Evolutionary conservation across 2,113 vertebrate species (phyloP).

Genomic region (Leptodactylus fuscus): DNA sequence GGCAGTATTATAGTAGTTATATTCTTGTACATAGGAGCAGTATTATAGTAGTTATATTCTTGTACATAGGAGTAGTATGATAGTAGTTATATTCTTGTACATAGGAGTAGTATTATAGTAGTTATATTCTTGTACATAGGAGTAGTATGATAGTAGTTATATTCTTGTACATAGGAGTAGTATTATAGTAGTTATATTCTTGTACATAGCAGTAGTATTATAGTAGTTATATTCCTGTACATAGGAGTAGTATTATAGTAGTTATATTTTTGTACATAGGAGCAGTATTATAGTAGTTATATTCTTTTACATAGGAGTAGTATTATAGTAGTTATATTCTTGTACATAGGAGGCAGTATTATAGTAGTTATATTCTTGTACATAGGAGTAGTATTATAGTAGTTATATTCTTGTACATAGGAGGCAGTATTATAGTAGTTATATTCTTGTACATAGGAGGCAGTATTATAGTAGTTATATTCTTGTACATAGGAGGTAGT

Average conservation of each 20-base stretch:
- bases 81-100: slow-evolving; percentile 1
- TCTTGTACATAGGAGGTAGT: no score
- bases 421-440: background rate
- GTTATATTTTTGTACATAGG: background rate
- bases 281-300: background rate
- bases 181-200: slow-evolving; percentile 6
- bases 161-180: background rate
- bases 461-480: background rate
- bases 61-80: background rate
- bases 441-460: background rate
- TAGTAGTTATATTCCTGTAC: background rate
- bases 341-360: background rate
- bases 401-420: background rate
- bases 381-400: background rate
- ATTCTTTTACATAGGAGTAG: background rate
- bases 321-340: background rate
- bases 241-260: background rate
- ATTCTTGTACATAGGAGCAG: no score
- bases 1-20: no score
- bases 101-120: background rate
- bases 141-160: no score
- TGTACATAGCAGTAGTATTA: background rate
- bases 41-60: background rate
- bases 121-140: no score
- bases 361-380: background rate